phyloP scores from a whole-genome alignment of 2,888 invertebrate genomes.

The Camptogramma bilineatum region DNA sequence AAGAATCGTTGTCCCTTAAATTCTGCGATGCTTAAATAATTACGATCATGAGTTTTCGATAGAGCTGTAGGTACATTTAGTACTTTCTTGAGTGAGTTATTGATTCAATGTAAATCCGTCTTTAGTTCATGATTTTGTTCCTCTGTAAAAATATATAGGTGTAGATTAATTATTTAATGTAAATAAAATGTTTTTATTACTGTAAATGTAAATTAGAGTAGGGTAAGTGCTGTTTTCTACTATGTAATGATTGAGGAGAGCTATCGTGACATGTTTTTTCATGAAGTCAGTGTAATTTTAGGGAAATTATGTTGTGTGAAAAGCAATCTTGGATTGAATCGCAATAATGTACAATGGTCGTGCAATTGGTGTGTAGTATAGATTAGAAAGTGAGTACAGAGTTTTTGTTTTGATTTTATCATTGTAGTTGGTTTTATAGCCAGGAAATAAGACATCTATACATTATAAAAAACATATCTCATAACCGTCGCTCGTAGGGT shows the following conservation, averaged over 20 bases:
- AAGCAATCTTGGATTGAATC: slow-evolving; percentile 50
- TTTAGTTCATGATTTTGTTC: slow-evolving; percentile 82
- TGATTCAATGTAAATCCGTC: slow-evolving; percentile 43
- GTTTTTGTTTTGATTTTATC: slow-evolving; percentile 20
- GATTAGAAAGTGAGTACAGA: slow-evolving; percentile 46
- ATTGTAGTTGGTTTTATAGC: slow-evolving; percentile 21
- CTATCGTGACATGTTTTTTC: slow-evolving; percentile 30
- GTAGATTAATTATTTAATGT: slow-evolving; percentile 79
- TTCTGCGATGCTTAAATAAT: too few relatives aligned
- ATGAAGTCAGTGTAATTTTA: slow-evolving; percentile 36
- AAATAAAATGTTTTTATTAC: slow-evolving; percentile 83
- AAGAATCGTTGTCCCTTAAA: not conserved
- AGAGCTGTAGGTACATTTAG: not conserved
- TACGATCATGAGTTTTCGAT: not conserved
- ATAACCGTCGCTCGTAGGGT: too few relatives aligned
- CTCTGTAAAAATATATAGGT: slow-evolving; percentile 79
- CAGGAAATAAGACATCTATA: slow-evolving; percentile 11
- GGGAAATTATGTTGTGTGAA: slow-evolving; percentile 50
- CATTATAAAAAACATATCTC: too few relatives aligned
- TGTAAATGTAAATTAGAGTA: slow-evolving; percentile 73
- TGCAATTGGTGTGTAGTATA: slow-evolving; percentile 74
- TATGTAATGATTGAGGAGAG: slow-evolving; percentile 59
- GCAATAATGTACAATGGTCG: slow-evolving; percentile 68
- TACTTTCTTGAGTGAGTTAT: not conserved
- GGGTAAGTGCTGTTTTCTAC: slow-evolving; percentile 64